Conservation (phyloP, 1,140 invertebrate genomes). For the Psilanteris sp. region DNA sequence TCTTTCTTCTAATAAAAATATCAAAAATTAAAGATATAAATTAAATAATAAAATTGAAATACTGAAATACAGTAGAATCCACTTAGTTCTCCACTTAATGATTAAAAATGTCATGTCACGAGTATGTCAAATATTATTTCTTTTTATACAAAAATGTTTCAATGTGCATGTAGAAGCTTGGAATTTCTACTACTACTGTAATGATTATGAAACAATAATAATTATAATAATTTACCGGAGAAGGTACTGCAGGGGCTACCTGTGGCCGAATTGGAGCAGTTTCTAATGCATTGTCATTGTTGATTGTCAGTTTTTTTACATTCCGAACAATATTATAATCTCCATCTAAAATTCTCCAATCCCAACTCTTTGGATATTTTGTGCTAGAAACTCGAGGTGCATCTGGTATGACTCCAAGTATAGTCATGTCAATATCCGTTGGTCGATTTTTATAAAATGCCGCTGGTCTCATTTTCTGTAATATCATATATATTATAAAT, state of each 20-base stretch:
- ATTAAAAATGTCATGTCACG: too few relatives aligned
- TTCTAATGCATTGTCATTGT: slow-evolving; percentile 68
- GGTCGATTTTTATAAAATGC: slow-evolving; percentile 88
- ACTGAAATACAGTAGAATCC: too few relatives aligned
- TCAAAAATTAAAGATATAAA: too few relatives aligned
- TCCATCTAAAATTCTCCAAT: slow-evolving; percentile 85
- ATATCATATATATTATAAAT: slow-evolving; percentile 51
- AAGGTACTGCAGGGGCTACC: slow-evolving; percentile 36
- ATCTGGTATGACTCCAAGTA: slow-evolving; percentile 86
- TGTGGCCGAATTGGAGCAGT: slow-evolving; percentile 64
- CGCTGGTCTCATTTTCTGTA: slow-evolving; percentile 89
- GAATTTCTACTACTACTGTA: too few relatives aligned
- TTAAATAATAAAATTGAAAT: too few relatives aligned
- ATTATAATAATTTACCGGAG: too few relatives aligned
- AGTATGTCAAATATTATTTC: too few relatives aligned
- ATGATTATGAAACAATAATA: too few relatives aligned
- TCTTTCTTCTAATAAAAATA: too few relatives aligned
- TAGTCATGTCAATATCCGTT: slow-evolving; percentile 85
- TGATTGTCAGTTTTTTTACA: slow-evolving; percentile 63
- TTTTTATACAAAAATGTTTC: too few relatives aligned
- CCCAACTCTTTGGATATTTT: slow-evolving; percentile 84
- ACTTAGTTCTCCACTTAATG: too few relatives aligned
- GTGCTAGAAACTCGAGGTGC: slow-evolving; percentile 87
- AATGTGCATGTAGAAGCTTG: too few relatives aligned
- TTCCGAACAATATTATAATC: slow-evolving; percentile 67